Base-by-base conservation (phyloP, 2,113 vertebrate genomes). In the Puma concolor region DNA sequence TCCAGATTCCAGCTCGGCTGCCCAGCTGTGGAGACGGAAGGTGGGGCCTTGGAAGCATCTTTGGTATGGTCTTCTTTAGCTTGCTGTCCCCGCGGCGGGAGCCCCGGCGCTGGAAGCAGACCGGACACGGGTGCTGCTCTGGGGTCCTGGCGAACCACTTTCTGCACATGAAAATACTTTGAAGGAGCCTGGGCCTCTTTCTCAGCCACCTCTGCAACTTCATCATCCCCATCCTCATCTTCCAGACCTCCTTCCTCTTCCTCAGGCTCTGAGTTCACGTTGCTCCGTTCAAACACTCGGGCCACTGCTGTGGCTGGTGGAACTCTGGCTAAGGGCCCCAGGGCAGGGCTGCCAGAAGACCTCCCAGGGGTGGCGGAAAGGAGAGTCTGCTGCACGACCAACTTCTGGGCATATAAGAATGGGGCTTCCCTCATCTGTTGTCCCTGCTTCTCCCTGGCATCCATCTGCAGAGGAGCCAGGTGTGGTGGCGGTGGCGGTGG, bases 391-490 rank as follows among this genome's bases (percentile, higher is more conserved):
- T 99, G 99, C 25, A 99, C 98, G 0, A 99, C 99, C 74, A 99
- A 98, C 94, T 99, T 99, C 74, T 99, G 99, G n/a, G 99, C 98
- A 57, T 99, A 99, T 13, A 99, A 98, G 97, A 99, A 98, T 95
- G 99, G 99, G 86, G 99, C 98, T 83, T 99, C 99, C 52, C 99
- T 98, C 66, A 99, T 97, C 85, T 99, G 99, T 94, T 99, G 99
- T 96, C 99, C 99, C 89, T 99, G 99, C 63, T 99, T 98, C 97
- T 99, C 99, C 91, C 99, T 95, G 96, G 98, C 96, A 96, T 99
- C 99, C 99, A 99, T 99, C 97, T 99, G 99, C 98, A 99, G 97
- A 76, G 99, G 99, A 69, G 98, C 98, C 50, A 98, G 99, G 87
- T 99, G 99, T 48, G 77, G 72, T 5, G 89, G 96, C 48, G 98